Evolutionary conservation across 2,113 vertebrate genomes (phyloP), one percentile per base, ranked within the genome.

Genomic region (Campylomormyrus tamandua): DNA sequence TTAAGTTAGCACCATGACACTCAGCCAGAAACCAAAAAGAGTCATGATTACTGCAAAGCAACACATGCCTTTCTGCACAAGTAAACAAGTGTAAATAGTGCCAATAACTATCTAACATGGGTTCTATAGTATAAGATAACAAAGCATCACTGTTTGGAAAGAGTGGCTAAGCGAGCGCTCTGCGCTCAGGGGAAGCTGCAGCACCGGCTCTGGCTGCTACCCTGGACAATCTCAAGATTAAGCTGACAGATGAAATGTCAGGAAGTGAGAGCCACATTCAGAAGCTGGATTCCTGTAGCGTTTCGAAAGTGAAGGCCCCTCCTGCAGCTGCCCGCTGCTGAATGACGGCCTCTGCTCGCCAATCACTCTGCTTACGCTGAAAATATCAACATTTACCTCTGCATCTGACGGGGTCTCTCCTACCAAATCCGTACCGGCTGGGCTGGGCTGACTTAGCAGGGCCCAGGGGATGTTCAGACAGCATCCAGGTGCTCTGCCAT

Each of bases 401-500:
- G 56, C 70, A 87, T 83, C 39, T 92, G 39, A 87, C n/a, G n/a
- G 83, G 21, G 74, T 10, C 24, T 83, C 53, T 49, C 10, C 83
- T 45, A 74, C 52, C 70, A 87, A 80, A 87, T 89, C 58, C 89
- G 31, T 70, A 70, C 39, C 42, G 45, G 56, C 88, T 80, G 70
- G 21, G 92, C 91, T 49, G 85, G 62, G 87, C 90, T 89, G 93
- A 93, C 96, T 94, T 95, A 96, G 95, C 95, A 93, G 90, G 93
- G 90, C 94, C 94, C 93, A 66, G 94, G 93, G 91, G 94, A 91
- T 92, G 92, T 90, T 89, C 90, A 93, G 95, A 95, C 94, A 88
- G 95, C 91, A 93, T 93, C 94, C 95, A 95, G 93, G 94, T 95
- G 94, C 93, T 91, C 90, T 31, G 21, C n/a, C 84, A 31, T 86